Conservation (phyloP, 2,888 invertebrate species). For the Acronicta alni region DNA sequence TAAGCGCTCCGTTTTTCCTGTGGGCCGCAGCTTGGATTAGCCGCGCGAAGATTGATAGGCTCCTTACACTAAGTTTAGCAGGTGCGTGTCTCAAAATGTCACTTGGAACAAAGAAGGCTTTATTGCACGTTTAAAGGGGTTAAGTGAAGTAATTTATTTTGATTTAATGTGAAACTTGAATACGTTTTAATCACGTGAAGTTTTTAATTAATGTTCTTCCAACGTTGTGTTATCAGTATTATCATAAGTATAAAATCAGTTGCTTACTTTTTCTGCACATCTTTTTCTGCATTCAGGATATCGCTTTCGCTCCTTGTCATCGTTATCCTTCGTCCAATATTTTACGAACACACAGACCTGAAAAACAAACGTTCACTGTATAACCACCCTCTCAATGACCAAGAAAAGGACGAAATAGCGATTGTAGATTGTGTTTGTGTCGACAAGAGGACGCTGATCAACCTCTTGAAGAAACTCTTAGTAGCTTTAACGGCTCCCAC, state of each 20-base stretch:
- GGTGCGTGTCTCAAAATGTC: slow-evolving; percentile 58
- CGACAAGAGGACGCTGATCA: too few relatives aligned
- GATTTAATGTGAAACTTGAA: slow-evolving; percentile 24
- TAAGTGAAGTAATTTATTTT: slow-evolving; percentile 45
- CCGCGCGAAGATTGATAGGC: slow-evolving; percentile 73
- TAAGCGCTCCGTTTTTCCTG: slow-evolving; percentile 62
- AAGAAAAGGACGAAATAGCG: too few relatives aligned
- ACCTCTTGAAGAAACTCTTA: too few relatives aligned
- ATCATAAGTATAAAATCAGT: not conserved
- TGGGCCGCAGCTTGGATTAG: slow-evolving; percentile 70
- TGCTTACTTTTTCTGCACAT: too few relatives aligned
- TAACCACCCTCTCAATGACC: too few relatives aligned
- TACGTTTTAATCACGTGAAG: slow-evolving; percentile 4
- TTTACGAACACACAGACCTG: too few relatives aligned
- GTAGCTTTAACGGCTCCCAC: too few relatives aligned
- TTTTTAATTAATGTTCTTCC: not conserved
- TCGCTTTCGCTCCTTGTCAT: too few relatives aligned
- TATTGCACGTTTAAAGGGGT: slow-evolving; percentile 45
- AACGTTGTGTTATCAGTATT: not conserved
- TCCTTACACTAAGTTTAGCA: slow-evolving; percentile 60
- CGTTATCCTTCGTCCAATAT: too few relatives aligned
- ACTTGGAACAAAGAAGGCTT: slow-evolving; percentile 43
- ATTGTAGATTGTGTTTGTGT: too few relatives aligned
- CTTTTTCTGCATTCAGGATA: too few relatives aligned
- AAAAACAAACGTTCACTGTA: too few relatives aligned